A percentile compares a stretch with the other conserved stretches of the same genome.
These are phyloP conservation scores for Notocelia uddmanniana DNA, from an alignment of 2,888 invertebrate genomes.

Conservation along the genomic window DNA sequence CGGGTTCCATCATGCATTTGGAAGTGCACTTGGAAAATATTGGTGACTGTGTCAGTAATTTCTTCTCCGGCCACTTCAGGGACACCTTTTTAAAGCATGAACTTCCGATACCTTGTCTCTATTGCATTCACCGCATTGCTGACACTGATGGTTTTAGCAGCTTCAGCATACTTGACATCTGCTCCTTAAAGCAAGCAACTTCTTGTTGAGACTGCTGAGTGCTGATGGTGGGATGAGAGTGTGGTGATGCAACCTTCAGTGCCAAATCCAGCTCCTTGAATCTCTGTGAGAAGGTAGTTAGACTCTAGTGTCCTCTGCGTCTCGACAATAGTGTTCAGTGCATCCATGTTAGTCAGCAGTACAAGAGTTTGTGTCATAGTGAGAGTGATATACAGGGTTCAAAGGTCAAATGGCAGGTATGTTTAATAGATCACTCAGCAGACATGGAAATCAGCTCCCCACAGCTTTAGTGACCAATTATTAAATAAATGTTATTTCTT, in stretches of 20 bases:
- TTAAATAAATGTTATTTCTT: not conserved
- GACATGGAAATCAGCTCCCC: not conserved
- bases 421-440: too few relatives aligned
- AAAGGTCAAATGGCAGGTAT: too few relatives aligned
- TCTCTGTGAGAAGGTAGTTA: not conserved
- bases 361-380: not conserved
- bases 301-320: slow-evolving; percentile 8
- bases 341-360: too few relatives aligned
- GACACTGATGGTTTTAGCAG: not conserved
- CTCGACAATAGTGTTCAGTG: not conserved
- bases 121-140: not conserved
- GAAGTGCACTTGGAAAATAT: too few relatives aligned
- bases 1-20: too few relatives aligned
- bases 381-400: not conserved
- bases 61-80: too few relatives aligned
- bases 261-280: not conserved
- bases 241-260: not conserved
- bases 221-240: not conserved
- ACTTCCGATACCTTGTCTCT: too few relatives aligned
- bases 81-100: too few relatives aligned
- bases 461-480: not conserved
- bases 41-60: too few relatives aligned
- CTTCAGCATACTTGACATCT: not conserved
- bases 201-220: not conserved
- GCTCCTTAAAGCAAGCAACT: not conserved